These are phyloP conservation scores for Sclerodermus sp. DNA, from an alignment of 2,888 invertebrate genomes.

Conservation along the genomic window DNA sequence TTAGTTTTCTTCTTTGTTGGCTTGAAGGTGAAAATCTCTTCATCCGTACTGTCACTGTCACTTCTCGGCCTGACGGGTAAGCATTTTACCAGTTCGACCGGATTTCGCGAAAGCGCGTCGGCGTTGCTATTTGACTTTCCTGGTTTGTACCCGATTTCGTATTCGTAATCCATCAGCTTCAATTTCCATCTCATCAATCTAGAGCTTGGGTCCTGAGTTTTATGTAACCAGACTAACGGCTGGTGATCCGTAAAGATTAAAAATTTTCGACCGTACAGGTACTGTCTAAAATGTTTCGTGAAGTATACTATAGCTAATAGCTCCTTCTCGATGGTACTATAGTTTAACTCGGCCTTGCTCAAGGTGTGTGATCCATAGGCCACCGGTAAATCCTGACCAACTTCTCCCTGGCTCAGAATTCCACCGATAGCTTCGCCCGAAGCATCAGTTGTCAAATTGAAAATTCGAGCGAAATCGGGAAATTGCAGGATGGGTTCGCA, in stretches of 20 bases:
- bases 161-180: too few species aligned
- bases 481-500: background rate
- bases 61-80: background rate
- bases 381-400: background rate
- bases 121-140: too few species aligned
- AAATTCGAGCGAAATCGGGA: background rate
- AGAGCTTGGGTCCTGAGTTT: background rate
- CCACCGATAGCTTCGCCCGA: background rate
- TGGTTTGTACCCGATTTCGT: too few species aligned
- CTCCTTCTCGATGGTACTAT: too few species aligned
- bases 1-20: constrained; percentile 3
- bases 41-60: background rate
- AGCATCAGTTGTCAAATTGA: constrained; percentile 2
- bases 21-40: background rate
- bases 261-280: background rate
- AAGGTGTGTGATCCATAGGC: background rate
- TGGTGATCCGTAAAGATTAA: background rate
- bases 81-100: background rate
- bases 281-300: background rate
- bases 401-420: constrained; percentile 4
- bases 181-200: too few species aligned
- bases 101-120: too few species aligned
- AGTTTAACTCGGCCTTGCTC: background rate
- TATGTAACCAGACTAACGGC: background rate
- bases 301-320: background rate